These are phyloP conservation scores for Squalus acanthias DNA, from an alignment of 2,797 vertebrate genomes.

Conservation along the genomic window DNA sequence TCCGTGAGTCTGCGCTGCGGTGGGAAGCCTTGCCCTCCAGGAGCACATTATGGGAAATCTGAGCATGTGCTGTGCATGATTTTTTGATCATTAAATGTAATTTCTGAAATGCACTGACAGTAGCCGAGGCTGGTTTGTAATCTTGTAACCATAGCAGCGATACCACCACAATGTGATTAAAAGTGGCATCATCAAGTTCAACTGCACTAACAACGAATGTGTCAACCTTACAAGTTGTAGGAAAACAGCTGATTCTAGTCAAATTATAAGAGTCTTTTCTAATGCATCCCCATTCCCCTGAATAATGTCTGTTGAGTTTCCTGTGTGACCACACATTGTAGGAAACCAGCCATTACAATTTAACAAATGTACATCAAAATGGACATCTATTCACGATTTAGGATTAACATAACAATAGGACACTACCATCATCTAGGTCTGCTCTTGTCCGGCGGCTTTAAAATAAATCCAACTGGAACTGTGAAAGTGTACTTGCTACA, in stretches of 20 bases:
- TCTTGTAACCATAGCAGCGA: background rate
- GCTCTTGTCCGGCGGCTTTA: background rate
- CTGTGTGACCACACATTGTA: background rate
- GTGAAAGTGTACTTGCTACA: background rate
- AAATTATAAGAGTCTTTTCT: background rate
- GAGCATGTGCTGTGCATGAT: background rate
- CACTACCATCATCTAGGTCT: background rate
- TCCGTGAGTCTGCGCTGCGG: background rate
- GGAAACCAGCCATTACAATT: background rate
- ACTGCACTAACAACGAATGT: background rate
- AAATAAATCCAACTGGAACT: background rate
- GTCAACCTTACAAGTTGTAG: background rate
- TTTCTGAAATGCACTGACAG: background rate
- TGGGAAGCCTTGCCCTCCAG: background rate
- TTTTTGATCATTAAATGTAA: constrained; percentile 10
- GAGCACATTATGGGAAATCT: background rate
- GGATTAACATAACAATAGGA: background rate
- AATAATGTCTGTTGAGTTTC: background rate
- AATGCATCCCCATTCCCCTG: background rate
- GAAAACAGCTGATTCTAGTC: background rate
- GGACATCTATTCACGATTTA: background rate
- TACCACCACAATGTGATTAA: background rate
- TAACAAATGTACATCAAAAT: background rate
- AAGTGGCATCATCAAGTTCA: background rate
- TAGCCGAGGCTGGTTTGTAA: background rate